Conservation (phyloP, 2,797 vertebrate genomes). For the Labroides dimidiatus region DNA sequence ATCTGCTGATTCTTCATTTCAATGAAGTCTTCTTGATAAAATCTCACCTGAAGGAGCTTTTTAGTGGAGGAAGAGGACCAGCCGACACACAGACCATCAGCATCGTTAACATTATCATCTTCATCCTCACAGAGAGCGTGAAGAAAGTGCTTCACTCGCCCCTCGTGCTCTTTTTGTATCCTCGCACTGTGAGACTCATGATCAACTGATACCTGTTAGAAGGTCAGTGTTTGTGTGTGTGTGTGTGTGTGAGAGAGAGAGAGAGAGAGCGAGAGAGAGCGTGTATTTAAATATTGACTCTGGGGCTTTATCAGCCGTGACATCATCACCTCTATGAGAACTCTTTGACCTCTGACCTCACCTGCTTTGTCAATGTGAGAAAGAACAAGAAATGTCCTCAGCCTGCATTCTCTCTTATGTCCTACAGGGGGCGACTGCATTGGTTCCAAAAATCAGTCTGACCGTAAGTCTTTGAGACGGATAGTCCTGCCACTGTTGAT, state of each 20-base stretch:
- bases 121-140: background rate
- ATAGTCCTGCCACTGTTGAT: no score
- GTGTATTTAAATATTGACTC: background rate
- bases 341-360: background rate
- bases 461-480: no score
- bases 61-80: slow-evolving; percentile 26
- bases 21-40: background rate
- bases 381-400: no score
- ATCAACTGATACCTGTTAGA: background rate
- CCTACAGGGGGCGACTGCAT: no score
- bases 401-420: no score
- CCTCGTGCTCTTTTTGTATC: background rate
- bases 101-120: slow-evolving; percentile 1
- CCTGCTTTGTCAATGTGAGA: background rate
- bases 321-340: background rate
- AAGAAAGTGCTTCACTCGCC: background rate
- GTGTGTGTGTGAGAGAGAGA: background rate
- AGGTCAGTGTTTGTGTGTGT: background rate
- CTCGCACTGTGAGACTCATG: background rate
- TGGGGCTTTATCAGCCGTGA: background rate
- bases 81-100: slow-evolving; percentile 6
- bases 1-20: background rate
- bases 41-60: slow-evolving; percentile 33
- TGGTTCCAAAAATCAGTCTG: no score
- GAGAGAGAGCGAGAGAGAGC: no score